Base-by-base conservation (phyloP, 2,888 invertebrate species). In the Iphiclides podalirius region DNA sequence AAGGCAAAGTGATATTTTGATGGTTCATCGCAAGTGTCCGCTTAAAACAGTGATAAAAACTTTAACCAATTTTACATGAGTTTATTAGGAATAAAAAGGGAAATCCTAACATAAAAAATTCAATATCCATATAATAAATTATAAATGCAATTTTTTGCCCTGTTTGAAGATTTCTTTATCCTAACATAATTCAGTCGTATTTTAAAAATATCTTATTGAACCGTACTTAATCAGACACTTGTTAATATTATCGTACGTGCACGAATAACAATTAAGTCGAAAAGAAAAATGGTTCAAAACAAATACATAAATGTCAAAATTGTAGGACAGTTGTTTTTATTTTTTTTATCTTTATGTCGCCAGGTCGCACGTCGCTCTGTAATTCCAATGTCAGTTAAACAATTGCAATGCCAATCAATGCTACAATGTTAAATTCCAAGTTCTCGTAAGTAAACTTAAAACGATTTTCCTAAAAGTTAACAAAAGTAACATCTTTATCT, bases 141-240 rank as follows among this genome's bases (percentile, higher is more conserved):
- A n/a, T n/a, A n/a, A n/a, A n/a, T n/a, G n/a, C n/a, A n/a, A n/a
- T n/a, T n/a, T n/a, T n/a, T n/a, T n/a, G n/a, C n/a, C n/a, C n/a
- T n/a, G n/a, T n/a, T n/a, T n/a, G n/a, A n/a, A 20, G 6, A 6
- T 20, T 3, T 20, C 20, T 4, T 20, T 15, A 31, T 28, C 16
- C n/a, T 4, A 38, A 23, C 12, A 17, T 0, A 13, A 20, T 11
- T 34, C 13, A 12, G 31, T 20, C 12, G 8, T 17, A 15, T 11
- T 12, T 4, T 31, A 39, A 50, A 35, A 47, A 41, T 41, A 50
- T 44, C 35, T 44, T 50, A 44, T 50, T 35, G 38, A 35, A 39
- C 28, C 28, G 42, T 16, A 43, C 31, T n/a, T 38, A 38, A 17
- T 8, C 16, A 12, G 11, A 13, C 2, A 36, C n/a, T 14, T 36